Percentiles rank a stretch among this genome's conserved stretches.
Evolutionary conservation across 1,140 invertebrate genomes (phyloP).

Genomic region (Euschistus heros): DNA sequence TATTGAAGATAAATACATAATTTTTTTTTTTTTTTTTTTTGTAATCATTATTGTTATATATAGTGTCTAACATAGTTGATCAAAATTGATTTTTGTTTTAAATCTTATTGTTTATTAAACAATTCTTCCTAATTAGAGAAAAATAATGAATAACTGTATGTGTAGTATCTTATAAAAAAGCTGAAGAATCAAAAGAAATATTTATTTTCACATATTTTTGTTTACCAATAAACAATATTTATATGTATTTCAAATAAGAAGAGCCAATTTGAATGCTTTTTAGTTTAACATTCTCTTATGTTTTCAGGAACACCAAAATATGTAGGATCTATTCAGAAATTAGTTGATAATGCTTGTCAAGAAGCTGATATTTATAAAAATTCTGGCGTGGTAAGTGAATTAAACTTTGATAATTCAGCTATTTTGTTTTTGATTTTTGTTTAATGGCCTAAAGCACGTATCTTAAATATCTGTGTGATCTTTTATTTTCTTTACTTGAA

Average conservation of each 20-base stretch:
- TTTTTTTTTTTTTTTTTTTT: too few relatives aligned
- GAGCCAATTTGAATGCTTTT: slow-evolving; percentile 3
- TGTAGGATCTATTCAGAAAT: slow-evolving; percentile 37
- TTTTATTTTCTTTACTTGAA: neutral
- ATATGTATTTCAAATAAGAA: neutral
- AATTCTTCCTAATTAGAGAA: too few relatives aligned
- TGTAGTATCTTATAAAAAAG: neutral
- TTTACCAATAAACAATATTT: neutral
- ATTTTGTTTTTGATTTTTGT: neutral
- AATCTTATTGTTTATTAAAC: too few relatives aligned
- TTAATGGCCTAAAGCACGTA: neutral
- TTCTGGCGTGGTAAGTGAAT: slow-evolving; percentile 42
- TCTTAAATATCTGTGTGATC: neutral
- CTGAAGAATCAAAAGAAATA: neutral
- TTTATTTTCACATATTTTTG: neutral
- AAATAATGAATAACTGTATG: neutral
- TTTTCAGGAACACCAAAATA: slow-evolving; percentile 47
- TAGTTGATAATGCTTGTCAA: slow-evolving; percentile 43
- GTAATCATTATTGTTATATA: too few relatives aligned
- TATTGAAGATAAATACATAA: too few relatives aligned
- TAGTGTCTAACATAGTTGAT: too few relatives aligned
- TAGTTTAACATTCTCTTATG: slow-evolving; percentile 14
- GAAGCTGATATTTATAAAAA: slow-evolving; percentile 50
- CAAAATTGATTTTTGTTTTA: too few relatives aligned
- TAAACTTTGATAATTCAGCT: neutral